Evolutionary conservation across 1,140 invertebrate genomes (phyloP), one percentile per base, ranked within the genome.

Genomic region (Venustaconcha ellipsiformis): DNA sequence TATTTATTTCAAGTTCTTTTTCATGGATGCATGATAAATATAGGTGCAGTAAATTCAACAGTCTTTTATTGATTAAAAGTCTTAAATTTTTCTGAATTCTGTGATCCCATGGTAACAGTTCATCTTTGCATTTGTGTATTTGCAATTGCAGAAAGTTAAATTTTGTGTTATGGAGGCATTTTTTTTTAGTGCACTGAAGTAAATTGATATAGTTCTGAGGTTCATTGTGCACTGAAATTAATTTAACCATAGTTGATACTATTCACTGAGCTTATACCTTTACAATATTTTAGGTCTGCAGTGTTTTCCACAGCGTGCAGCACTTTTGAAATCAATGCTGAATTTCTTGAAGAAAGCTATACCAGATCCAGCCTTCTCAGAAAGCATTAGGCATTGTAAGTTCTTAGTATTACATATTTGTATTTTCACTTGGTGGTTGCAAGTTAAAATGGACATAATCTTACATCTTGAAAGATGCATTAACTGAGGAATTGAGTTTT

Each of bases 311-410:
- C 95, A 97, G 88, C 91, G 96, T 78, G 95, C 95, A 1, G 95
- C 96, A 12, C 89, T 97, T 4, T 88, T 97, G 0, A 97, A 97
- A 86, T 96, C 95, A 0, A 95, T 96, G 94, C 88, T 97, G 12
- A 97, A 97, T 85, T 97, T 96, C 83, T 84, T 97, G 57, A 97
- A 97, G 87, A 97, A 97, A 89, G 95, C 95, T 26, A 90, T 92
- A 72, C 85, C 88, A 48, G 91, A 92, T 72, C 92, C 94, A 6
- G 92, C 94, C 0, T 96, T 96, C 88, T 93, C 95, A 0, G 95
- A 96, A 80, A 95, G 94, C 83, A 96, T 96, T 84, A 91, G 96
- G 74, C 95, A 96, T 84, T 88, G 91, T 92, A 86, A 91, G 90
- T 88, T 70, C 23, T 65, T 58, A 20, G 8, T 48, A 48, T 6